Evolutionary conservation across 2,888 invertebrate species (phyloP).

Genomic region (Chelonus formosanus): DNA sequence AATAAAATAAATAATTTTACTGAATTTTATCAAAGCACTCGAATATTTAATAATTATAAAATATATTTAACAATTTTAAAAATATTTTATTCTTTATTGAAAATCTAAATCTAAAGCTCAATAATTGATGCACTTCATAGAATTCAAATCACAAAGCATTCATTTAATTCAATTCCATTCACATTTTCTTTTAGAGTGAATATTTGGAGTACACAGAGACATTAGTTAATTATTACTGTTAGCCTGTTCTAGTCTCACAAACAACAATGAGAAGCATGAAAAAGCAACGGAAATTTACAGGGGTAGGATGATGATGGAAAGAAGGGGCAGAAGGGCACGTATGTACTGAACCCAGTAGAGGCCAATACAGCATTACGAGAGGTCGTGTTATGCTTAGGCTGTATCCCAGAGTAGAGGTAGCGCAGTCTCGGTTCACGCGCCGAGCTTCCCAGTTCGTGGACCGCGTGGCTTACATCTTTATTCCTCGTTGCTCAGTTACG

Average conservation of each 20-base stretch:
- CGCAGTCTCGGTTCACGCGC: slow-evolving; percentile 58
- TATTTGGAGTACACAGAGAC: no score
- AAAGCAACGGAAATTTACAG: slow-evolving; percentile 20
- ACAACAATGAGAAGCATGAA: slow-evolving; percentile 21
- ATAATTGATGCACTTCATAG: no score
- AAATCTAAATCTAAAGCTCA: no score
- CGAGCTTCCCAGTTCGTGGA: slow-evolving; percentile 53
- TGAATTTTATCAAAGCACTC: no score
- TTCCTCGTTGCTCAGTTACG: slow-evolving; percentile 55
- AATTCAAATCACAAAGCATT: no score
- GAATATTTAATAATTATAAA: no score
- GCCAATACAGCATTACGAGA: slow-evolving; percentile 35
- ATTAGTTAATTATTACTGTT: neutral
- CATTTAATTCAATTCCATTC: no score
- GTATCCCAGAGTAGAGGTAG: slow-evolving; percentile 43
- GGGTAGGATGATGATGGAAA: slow-evolving; percentile 6
- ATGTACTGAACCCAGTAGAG: slow-evolving; percentile 39
- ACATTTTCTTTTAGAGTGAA: no score
- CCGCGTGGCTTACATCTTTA: slow-evolving; percentile 46
- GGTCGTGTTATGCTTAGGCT: slow-evolving; percentile 49
- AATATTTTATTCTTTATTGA: no score
- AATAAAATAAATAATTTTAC: no score
- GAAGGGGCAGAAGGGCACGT: slow-evolving; percentile 25
- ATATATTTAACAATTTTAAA: no score
- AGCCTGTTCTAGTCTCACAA: no score